A percentile compares a stretch with the other conserved stretches of the same genome.
Conservation (phyloP, 2,888 invertebrate species). For the Eristalis arbustorum region DNA sequence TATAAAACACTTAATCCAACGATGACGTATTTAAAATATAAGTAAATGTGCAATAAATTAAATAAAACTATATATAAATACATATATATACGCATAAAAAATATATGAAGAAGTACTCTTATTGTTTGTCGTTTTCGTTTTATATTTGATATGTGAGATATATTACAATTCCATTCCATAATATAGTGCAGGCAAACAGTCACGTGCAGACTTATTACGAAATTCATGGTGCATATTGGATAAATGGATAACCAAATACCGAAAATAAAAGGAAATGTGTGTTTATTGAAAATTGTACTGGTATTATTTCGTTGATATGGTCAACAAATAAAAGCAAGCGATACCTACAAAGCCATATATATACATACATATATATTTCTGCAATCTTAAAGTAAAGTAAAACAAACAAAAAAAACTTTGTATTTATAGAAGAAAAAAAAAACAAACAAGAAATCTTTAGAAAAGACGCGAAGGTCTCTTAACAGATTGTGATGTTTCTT, state of each 20-base stretch:
- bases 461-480: conserved; percentile 55
- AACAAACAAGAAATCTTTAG: conserved; percentile 34
- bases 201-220: neutral
- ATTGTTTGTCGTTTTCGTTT: conserved; percentile 30
- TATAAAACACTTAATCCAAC: conserved; percentile 42
- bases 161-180: conserved; percentile 23
- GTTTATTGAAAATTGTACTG: conserved; percentile 34
- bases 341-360: conserved; percentile 40
- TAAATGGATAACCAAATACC: neutral
- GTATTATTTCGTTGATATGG: conserved; percentile 18
- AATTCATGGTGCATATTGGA: neutral
- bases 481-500: conserved; percentile 68
- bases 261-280: conserved; percentile 4
- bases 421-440: conserved; percentile 29
- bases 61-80: conserved; percentile 24
- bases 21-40: conserved; percentile 46
- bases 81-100: conserved; percentile 27
- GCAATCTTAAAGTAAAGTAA: conserved; percentile 49
- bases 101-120: conserved; percentile 31
- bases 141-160: conserved; percentile 6
- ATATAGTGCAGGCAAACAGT: neutral
- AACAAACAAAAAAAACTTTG: conserved; percentile 20
- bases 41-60: conserved; percentile 43
- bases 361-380: conserved; percentile 43
- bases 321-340: conserved; percentile 18